Evolutionary conservation across 2,797 vertebrate species (phyloP).

Genomic region (Anas bahamensis): DNA sequence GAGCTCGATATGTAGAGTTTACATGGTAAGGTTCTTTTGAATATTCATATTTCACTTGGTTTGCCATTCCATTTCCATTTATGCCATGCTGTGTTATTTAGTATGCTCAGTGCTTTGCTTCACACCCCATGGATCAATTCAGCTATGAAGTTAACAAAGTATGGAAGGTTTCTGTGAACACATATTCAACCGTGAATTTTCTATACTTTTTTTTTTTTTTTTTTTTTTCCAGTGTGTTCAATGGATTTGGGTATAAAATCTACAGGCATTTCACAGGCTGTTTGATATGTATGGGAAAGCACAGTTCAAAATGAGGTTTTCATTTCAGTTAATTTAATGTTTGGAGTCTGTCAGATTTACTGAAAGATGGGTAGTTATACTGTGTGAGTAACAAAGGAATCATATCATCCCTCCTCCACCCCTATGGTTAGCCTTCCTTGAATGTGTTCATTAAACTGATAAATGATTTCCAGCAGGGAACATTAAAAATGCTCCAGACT

Average conservation of each 20-base stretch:
- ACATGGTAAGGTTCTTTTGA: not conserved
- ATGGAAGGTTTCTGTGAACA: conserved; percentile 26
- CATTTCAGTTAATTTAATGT: conserved; percentile 65
- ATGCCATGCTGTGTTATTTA: not conserved
- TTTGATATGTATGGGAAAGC: conserved; percentile 58
- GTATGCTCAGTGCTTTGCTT: not conserved
- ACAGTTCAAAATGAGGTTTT: conserved; percentile 49
- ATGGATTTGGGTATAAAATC: conserved; percentile 60
- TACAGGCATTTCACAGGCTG: conserved; percentile 45
- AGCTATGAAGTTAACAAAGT: conserved; percentile 22
- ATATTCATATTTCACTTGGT: not conserved
- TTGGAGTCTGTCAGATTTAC: conserved; percentile 48
- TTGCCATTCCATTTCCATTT: not conserved
- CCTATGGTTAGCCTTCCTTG: conserved; percentile 9
- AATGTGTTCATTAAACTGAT: conserved; percentile 42
- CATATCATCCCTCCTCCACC: not conserved
- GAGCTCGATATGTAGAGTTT: not conserved
- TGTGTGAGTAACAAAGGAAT: conserved; percentile 19
- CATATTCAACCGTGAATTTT: conserved; percentile 11
- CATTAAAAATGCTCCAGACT: conserved; percentile 12
- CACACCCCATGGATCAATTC: conserved; percentile 22
- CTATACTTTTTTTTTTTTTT: not conserved
- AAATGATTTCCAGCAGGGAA: conserved; percentile 33
- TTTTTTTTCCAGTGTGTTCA: conserved; percentile 10
- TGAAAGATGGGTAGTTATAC: conserved; percentile 23